These are phyloP conservation scores for Aselliscus stoliczkanus DNA, from an alignment of 2,797 vertebrate species.

Conservation along the genomic window DNA sequence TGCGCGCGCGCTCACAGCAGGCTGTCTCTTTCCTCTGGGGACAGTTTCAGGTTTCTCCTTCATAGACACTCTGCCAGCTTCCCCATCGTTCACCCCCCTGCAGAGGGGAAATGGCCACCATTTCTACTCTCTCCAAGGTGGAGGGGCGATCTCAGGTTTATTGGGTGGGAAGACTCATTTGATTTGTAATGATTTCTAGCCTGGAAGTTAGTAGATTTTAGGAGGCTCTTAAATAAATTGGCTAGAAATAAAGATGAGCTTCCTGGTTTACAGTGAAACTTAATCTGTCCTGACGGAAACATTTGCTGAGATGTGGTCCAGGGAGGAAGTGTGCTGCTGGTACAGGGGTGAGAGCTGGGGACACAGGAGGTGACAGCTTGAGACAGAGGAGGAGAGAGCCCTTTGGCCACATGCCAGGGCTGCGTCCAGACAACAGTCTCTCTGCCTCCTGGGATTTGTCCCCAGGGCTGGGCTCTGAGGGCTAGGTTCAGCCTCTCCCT, in stretches of 20 bases:
- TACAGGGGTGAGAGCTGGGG: background rate
- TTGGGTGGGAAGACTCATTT: conserved; percentile 70
- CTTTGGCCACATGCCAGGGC: accelerated
- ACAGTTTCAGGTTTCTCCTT: too few relatives aligned
- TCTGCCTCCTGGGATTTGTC: background rate
- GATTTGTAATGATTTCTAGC: conserved; percentile 71
- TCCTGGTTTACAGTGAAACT: conserved; percentile 63
- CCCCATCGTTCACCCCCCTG: background rate
- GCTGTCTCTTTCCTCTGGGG: too few relatives aligned
- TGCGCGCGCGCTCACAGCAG: too few relatives aligned
- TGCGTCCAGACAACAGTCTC: accelerated
- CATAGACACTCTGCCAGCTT: background rate
- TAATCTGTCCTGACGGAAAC: conserved; percentile 8
- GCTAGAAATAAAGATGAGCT: conserved; percentile 46
- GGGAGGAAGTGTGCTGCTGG: background rate
- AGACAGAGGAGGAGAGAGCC: too few relatives aligned
- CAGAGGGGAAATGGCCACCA: conserved; percentile 36
- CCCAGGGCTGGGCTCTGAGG: background rate
- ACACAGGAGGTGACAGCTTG: background rate
- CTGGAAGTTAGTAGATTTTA: conserved; percentile 69
- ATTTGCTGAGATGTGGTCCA: conserved; percentile 20
- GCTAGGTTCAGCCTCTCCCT: background rate
- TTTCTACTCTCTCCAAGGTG: conserved; percentile 47
- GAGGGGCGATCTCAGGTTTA: conserved; percentile 60
- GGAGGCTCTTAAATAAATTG: conserved; percentile 51